Base-by-base conservation (phyloP, 2,797 vertebrate genomes). In the Cetoscarus ocellatus region DNA sequence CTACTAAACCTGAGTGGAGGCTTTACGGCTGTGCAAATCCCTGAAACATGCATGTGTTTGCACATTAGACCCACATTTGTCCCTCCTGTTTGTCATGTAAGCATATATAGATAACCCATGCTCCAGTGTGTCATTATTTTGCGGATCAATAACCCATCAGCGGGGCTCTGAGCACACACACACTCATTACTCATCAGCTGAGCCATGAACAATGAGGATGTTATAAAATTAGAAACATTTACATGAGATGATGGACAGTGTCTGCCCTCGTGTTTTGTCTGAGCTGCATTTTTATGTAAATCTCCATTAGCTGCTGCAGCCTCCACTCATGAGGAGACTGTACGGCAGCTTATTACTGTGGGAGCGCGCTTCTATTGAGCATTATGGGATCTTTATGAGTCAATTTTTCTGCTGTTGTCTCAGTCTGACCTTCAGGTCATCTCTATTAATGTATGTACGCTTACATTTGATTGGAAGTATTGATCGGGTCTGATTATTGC, bases 391-490 rank as follows among this genome's bases (percentile, higher is more conserved):
- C 47, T 69, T 66, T 68, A 57, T 61, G 40, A 75, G 61, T 75
- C 56, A 2, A 69, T 84, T 71, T 82, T 69, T 76, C 47, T 80
- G 68, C 67, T 60, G 67, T 78, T 73, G 70, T 79, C 67, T 79
- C 35, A 18, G 10, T 35, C 15, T 75, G 78, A 91, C 86, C 87
- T 88, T 59, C 40, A 85, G 80, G 84, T 87, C 72, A 35, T 55
- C 49, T 47, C 65, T 56, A 65, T 86, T 73, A 87, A 92, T 82
- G 78, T 59, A 65, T 61, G 68, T 82, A 68, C 62, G 13, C 67
- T 70, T 75, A 74, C 43, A 80, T 86, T 86, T 89, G 70, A 91
- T 75, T 88, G 75, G 48, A 74, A 67, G 53, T 90, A 92, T 92
- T 72, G 88, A 92, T 89, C 19, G 27, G 42, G 39, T 72, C 55